phyloP scores from a whole-genome alignment of 2,888 invertebrate genomes.

The Epinotia ramella region DNA sequence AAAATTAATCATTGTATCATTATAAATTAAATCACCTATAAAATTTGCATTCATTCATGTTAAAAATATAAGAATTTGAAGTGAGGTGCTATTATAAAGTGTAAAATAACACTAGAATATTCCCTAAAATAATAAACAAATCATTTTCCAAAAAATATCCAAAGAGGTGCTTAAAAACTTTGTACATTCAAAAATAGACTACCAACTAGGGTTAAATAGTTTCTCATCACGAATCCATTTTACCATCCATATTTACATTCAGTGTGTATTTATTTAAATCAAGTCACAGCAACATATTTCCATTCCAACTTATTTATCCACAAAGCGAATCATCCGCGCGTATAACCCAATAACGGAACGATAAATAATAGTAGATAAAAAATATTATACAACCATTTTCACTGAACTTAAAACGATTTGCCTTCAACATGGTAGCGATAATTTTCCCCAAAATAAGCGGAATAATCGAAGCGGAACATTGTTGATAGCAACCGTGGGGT shows the following conservation, averaged over 20 bases:
- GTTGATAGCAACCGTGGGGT: constrained; percentile 63
- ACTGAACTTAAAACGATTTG: constrained; percentile 43
- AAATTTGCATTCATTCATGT: too few relatives aligned
- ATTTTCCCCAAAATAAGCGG: constrained; percentile 49
- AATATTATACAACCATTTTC: constrained; percentile 41
- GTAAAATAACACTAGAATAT: too few relatives aligned
- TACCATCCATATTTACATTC: too few relatives aligned
- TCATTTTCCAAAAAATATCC: too few relatives aligned
- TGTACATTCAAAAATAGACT: background rate
- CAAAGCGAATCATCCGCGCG: constrained; percentile 29
- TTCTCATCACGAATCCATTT: background rate
- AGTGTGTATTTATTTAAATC: background rate
- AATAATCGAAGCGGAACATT: constrained; percentile 70
- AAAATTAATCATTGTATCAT: too few relatives aligned
- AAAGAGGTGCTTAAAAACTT: background rate
- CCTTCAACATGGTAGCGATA: constrained; percentile 42
- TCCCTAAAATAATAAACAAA: too few relatives aligned
- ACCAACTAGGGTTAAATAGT: background rate
- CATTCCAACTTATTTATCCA: constrained; percentile 20
- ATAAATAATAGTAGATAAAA: constrained; percentile 50
- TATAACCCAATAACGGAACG: constrained; percentile 33
- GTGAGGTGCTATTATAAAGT: too few relatives aligned
- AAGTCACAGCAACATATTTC: constrained; percentile 8
- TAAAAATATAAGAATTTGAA: too few relatives aligned
- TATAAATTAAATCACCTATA: too few relatives aligned